Percentiles rank a stretch among this genome's conserved stretches.
These are phyloP conservation scores for Cheilosia vulpina DNA, from an alignment of 2,888 invertebrate species.

Conservation along the genomic window DNA sequence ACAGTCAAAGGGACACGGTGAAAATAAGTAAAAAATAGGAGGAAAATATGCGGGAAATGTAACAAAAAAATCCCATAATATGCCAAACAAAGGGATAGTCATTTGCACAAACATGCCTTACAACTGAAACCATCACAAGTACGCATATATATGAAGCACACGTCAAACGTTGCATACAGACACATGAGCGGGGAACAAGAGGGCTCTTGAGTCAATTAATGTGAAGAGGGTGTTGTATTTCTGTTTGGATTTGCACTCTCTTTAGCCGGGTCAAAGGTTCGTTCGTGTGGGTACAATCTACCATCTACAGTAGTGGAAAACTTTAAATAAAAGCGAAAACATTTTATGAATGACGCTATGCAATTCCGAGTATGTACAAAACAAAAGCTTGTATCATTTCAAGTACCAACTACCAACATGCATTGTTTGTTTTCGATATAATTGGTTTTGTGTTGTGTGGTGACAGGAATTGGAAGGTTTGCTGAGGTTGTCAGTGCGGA, in stretches of 20 bases:
- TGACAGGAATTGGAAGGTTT: slow-evolving; percentile 20
- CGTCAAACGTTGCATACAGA: slow-evolving; percentile 35
- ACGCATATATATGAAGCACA: not conserved
- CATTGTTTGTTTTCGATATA: slow-evolving; percentile 54
- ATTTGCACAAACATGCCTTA: slow-evolving; percentile 39
- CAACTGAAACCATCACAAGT: slow-evolving; percentile 42
- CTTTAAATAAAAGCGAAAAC: slow-evolving; percentile 61
- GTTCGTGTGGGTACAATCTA: slow-evolving; percentile 33
- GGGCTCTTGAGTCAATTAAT: slow-evolving; percentile 69
- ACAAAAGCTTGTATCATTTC: not conserved
- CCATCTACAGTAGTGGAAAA: slow-evolving; percentile 37
- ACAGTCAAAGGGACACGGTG: slow-evolving; percentile 2
- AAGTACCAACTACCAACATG: not conserved
- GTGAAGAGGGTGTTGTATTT: slow-evolving; percentile 68
- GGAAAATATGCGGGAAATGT: slow-evolving; percentile 63
- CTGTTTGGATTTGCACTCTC: slow-evolving; percentile 69
- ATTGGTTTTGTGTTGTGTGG: slow-evolving; percentile 65
- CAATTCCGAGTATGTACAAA: not conserved
- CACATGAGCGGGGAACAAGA: not conserved
- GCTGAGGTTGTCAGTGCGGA: not conserved
- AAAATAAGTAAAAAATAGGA: slow-evolving; percentile 32
- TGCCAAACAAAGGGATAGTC: slow-evolving; percentile 61
- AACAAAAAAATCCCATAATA: slow-evolving; percentile 54
- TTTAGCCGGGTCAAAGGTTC: slow-evolving; percentile 64
- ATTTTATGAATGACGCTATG: slow-evolving; percentile 35